Percentiles rank a stretch among this genome's conserved stretches.
Evolutionary conservation across 2,113 vertebrate species (phyloP).

Genomic region (Capreolus pygargus): DNA sequence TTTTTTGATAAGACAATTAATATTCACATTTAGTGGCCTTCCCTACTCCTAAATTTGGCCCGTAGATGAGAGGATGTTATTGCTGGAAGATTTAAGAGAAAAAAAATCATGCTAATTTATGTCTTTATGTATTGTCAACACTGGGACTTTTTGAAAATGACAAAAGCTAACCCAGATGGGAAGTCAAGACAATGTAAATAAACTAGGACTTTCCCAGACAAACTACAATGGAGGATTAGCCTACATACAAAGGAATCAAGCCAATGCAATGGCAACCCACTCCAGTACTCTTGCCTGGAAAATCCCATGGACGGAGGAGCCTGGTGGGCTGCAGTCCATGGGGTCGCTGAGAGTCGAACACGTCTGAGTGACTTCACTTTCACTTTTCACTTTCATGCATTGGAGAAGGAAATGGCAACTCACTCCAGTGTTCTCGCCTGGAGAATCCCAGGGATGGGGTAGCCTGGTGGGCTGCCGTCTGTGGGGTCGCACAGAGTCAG

Average conservation of each 20-base stretch:
- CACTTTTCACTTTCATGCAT: too few species aligned
- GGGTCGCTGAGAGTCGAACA: too few species aligned
- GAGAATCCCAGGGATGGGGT: too few species aligned
- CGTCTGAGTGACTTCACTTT: too few species aligned
- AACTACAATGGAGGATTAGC: background rate
- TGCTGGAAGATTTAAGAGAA: background rate
- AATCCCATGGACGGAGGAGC: too few species aligned
- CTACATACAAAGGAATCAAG: background rate
- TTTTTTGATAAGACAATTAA: slow-evolving; percentile 13
- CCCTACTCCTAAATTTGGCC: background rate
- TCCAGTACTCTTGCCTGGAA: too few species aligned
- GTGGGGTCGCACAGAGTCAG: too few species aligned
- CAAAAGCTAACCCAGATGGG: background rate
- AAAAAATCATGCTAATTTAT: background rate
- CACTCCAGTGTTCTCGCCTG: too few species aligned
- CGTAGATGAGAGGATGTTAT: background rate
- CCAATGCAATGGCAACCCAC: too few species aligned
- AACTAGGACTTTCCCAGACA: background rate
- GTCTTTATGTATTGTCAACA: background rate
- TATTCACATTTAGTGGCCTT: background rate
- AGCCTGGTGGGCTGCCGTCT: too few species aligned
- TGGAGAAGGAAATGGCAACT: too few species aligned
- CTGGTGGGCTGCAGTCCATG: too few species aligned
- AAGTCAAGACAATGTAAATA: slow-evolving; percentile 17
- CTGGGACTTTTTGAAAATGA: background rate